Conservation (phyloP, 2,888 invertebrate species). For the Orthosia incerta region DNA sequence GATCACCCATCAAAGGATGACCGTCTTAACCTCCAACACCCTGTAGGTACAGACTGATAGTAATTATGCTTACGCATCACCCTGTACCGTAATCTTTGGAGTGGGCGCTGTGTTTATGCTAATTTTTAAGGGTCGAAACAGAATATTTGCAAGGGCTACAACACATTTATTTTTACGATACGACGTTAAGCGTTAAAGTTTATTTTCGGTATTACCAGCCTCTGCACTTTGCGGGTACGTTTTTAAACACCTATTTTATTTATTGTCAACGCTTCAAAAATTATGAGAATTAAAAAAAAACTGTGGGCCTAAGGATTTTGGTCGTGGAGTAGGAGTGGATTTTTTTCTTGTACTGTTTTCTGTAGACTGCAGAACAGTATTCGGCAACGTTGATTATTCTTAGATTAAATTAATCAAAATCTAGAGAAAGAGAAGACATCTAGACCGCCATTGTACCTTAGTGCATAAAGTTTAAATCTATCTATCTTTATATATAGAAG, state of each 20-base stretch:
- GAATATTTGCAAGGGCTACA: conserved; percentile 74
- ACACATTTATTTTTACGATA: conserved; percentile 76
- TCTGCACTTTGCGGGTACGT: conserved; percentile 67
- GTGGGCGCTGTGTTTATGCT: conserved; percentile 71
- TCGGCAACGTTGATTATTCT: background rate
- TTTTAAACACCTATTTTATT: conserved; percentile 62
- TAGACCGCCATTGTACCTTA: too few species aligned
- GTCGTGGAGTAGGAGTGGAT: background rate
- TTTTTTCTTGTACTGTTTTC: too few species aligned
- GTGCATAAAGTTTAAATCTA: too few species aligned
- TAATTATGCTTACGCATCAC: conserved; percentile 63
- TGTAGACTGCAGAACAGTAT: too few species aligned
- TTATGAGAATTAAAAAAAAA: conserved; percentile 24
- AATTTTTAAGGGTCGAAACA: conserved; percentile 73
- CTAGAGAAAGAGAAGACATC: too few species aligned
- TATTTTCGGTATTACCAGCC: conserved; percentile 69
- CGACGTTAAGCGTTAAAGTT: conserved; percentile 71
- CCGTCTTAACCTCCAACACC: conserved; percentile 45
- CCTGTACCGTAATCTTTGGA: conserved; percentile 65
- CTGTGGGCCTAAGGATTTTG: background rate
- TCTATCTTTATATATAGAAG: too few species aligned
- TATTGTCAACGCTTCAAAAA: conserved; percentile 53
- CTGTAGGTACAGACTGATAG: conserved; percentile 27
- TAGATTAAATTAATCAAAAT: background rate
- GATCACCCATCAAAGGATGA: conserved; percentile 32